A percentile compares a stretch with the other conserved stretches of the same genome.
Conservation (phyloP, 2,797 vertebrate genomes). For the Limosa lapponica region DNA sequence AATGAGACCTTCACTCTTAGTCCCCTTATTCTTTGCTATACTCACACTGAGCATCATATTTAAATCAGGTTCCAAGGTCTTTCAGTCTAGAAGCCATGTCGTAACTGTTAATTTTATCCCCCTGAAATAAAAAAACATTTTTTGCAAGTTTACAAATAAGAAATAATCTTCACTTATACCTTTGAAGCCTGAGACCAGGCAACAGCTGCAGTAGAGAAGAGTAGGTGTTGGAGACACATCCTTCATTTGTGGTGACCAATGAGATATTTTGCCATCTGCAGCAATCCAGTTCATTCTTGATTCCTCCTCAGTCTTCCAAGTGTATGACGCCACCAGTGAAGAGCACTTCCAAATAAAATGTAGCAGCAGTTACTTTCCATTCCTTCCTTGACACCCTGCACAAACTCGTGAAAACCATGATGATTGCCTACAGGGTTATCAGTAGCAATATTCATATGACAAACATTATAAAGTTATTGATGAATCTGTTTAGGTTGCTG, state of each 20-base stretch:
- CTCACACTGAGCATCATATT: neutral
- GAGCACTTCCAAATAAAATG: neutral
- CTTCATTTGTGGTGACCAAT: neutral
- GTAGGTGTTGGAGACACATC: neutral
- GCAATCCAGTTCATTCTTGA: neutral
- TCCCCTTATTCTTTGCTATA: neutral
- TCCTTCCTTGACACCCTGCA: neutral
- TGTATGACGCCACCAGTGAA: neutral
- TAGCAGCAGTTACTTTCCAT: neutral
- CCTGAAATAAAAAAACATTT: neutral
- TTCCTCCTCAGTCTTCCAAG: neutral
- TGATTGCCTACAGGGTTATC: accelerated
- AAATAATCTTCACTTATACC: neutral
- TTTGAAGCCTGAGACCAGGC: neutral
- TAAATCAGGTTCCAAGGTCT: neutral
- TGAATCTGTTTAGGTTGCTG: neutral
- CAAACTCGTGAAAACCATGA: neutral
- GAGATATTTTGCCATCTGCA: neutral
- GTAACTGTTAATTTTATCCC: neutral
- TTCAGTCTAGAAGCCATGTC: neutral
- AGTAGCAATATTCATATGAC: neutral
- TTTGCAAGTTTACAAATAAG: neutral
- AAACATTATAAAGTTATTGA: neutral
- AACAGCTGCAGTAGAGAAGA: neutral
- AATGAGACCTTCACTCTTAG: neutral